These are phyloP conservation scores for Procambarus clarkii DNA, from an alignment of 1,140 invertebrate species.

Conservation along the genomic window DNA sequence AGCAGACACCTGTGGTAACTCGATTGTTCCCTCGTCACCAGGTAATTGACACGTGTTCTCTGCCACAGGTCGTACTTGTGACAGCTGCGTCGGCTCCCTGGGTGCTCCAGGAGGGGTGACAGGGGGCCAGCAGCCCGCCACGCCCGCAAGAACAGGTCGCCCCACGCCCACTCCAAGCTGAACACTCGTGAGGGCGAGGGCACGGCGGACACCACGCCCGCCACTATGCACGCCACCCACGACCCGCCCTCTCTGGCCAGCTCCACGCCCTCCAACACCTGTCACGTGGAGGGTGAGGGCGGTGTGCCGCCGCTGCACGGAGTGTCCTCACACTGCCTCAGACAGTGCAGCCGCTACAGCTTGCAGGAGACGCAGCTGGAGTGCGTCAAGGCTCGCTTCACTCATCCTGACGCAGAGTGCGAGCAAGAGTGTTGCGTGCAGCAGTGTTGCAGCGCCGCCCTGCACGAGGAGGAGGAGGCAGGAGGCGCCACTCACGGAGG, in stretches of 20 bases:
- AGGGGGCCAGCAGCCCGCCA: constrained; percentile 42
- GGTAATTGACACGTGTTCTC: too few species aligned
- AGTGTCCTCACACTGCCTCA: constrained; percentile 15
- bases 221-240: constrained; percentile 48
- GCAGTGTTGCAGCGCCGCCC: background rate
- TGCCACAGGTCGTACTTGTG: constrained; percentile 60
- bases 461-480: background rate
- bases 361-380: constrained; percentile 53
- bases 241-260: constrained; percentile 35
- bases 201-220: constrained; percentile 56
- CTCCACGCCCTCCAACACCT: constrained; percentile 53
- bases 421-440: constrained; percentile 3
- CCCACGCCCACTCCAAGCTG: constrained; percentile 24
- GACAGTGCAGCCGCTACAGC: constrained; percentile 54
- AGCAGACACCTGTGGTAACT: too few species aligned
- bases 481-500: background rate
- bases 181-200: constrained; percentile 39
- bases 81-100: constrained; percentile 62
- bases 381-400: constrained; percentile 45
- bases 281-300: background rate
- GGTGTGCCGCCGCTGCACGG: background rate
- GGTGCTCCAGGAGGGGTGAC: constrained; percentile 43
- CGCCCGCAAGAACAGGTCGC: constrained; percentile 17
- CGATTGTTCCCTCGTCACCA: too few species aligned
- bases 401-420: constrained; percentile 13